These are phyloP conservation scores for Magallana nippona DNA, from an alignment of 2,888 invertebrate species.

Conservation along the genomic window DNA sequence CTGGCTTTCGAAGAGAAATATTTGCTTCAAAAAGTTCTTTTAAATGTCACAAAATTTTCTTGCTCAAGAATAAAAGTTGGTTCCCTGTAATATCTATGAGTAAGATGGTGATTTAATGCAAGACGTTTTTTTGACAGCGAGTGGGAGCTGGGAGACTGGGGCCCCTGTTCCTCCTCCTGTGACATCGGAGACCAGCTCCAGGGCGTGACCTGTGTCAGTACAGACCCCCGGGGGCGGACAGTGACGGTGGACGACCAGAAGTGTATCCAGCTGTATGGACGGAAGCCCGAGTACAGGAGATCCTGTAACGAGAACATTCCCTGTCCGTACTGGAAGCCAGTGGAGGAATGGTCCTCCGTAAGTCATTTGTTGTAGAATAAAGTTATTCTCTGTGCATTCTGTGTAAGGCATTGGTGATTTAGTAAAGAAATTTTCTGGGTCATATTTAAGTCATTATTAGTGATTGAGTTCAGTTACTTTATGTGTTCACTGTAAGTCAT, in stretches of 20 bases:
- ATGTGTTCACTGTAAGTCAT: too few species aligned
- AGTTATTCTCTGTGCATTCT: too few species aligned
- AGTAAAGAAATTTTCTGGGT: too few species aligned
- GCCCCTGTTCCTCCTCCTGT: slow-evolving; percentile 93
- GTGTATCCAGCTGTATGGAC: slow-evolving; percentile 58
- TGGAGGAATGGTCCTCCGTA: slow-evolving; percentile 93
- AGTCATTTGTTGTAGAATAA: slow-evolving; percentile 56
- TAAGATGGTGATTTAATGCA: neutral
- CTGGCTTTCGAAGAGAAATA: too few species aligned
- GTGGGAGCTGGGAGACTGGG: slow-evolving; percentile 85
- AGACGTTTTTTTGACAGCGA: slow-evolving; percentile 51
- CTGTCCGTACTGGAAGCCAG: slow-evolving; percentile 80
- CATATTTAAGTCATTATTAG: too few species aligned
- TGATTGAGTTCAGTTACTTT: too few species aligned
- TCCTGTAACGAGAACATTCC: slow-evolving; percentile 64
- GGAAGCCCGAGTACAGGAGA: slow-evolving; percentile 61
- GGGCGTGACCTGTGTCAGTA: slow-evolving; percentile 80
- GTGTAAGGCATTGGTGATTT: too few species aligned
- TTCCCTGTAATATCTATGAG: too few species aligned
- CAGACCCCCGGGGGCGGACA: slow-evolving; percentile 54
- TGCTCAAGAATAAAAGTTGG: too few species aligned
- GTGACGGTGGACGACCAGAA: slow-evolving; percentile 57
- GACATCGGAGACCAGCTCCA: slow-evolving; percentile 95
- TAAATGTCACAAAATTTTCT: too few species aligned
- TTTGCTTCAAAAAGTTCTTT: too few species aligned